A percentile compares a stretch with the other conserved stretches of the same genome.
phyloP scores from a whole-genome alignment of 2,113 vertebrate species.

The Pituophis catenifer region DNA sequence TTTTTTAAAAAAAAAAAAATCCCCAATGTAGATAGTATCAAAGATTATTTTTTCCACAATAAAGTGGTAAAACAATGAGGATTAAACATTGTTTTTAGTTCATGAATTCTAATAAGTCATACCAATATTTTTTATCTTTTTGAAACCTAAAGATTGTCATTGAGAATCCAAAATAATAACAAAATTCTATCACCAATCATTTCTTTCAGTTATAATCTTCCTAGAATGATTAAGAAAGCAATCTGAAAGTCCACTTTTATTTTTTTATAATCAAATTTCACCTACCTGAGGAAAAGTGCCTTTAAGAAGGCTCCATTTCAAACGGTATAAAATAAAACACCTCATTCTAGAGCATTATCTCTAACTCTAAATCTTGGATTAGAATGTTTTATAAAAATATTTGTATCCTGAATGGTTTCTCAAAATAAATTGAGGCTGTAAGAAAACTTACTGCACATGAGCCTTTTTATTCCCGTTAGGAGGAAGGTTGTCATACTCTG shows the following conservation, averaged over 20 bases:
- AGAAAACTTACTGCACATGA: background rate
- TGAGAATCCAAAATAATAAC: background rate
- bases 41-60: background rate
- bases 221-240: background rate
- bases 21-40: background rate
- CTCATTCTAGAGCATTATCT: background rate
- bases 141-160: background rate
- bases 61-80: background rate
- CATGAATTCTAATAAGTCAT: background rate
- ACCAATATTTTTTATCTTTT: background rate
- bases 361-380: background rate
- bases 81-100: background rate
- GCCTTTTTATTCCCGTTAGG: background rate
- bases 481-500: background rate
- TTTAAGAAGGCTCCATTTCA: background rate
- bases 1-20: background rate
- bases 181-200: background rate
- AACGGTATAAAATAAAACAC: background rate
- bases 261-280: background rate
- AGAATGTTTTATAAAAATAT: background rate
- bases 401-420: background rate
- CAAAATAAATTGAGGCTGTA: background rate
- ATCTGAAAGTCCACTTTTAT: background rate
- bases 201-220: background rate
- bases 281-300: background rate